Conservation (phyloP, 2,888 invertebrate species). For the Hyalella azteca region DNA sequence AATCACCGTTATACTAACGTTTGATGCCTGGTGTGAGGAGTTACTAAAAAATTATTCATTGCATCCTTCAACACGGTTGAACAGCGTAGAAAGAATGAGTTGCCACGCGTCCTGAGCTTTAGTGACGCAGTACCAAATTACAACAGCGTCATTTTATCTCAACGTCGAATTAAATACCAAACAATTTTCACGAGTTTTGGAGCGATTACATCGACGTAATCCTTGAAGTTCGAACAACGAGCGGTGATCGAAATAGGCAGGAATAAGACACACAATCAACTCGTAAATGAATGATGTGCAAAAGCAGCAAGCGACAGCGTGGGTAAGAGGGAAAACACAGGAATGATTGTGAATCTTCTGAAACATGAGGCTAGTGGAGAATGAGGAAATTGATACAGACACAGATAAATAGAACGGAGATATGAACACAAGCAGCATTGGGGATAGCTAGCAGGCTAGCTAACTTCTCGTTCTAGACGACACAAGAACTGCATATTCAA, state of each 20-base stretch:
- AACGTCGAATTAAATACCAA: no score
- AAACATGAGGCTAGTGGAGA: no score
- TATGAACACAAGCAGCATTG: constrained; percentile 23
- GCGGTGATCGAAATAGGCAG: neutral
- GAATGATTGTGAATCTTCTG: neutral
- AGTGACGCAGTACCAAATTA: no score
- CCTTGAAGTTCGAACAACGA: neutral
- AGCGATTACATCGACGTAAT: neutral
- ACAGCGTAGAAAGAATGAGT: no score
- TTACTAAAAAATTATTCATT: no score
- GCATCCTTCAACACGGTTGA: no score
- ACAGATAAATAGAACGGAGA: neutral
- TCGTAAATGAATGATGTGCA: neutral
- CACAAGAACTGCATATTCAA: neutral
- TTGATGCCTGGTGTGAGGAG: no score
- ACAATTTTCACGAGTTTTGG: no score
- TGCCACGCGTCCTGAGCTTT: no score
- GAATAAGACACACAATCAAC: constrained; percentile 9
- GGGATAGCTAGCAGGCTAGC: constrained; percentile 1
- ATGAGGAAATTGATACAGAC: no score
- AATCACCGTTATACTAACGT: no score
- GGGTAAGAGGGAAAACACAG: neutral
- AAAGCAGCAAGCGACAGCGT: neutral
- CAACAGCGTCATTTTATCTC: no score
- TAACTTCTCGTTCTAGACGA: neutral